Conservation (phyloP, 2,797 vertebrate species). For the Leucoraja ocellata region DNA sequence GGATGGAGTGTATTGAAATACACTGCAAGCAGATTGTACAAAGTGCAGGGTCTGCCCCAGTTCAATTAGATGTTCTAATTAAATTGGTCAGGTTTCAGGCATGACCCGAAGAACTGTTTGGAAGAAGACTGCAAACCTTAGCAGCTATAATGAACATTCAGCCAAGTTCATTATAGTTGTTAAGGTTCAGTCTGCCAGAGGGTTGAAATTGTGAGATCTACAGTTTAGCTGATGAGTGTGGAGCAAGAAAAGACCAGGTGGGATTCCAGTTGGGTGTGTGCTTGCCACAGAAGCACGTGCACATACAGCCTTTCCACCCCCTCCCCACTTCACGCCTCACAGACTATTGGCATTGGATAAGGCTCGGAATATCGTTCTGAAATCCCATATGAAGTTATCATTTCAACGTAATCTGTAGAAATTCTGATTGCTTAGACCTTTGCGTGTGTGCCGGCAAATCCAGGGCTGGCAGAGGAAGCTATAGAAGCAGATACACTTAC, state of each 20-base stretch:
- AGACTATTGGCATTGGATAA: background rate
- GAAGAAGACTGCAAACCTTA: background rate
- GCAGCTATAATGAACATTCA: background rate
- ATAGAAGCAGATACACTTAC: too few species aligned
- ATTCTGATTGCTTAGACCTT: background rate
- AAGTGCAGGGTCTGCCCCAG: background rate
- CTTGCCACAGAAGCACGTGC: too few species aligned
- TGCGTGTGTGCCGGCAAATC: background rate
- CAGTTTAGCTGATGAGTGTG: background rate
- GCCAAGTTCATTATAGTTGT: background rate
- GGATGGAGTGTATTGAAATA: background rate
- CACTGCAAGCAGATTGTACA: conserved; percentile 1
- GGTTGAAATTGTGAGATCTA: conserved; percentile 1
- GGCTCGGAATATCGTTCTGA: background rate
- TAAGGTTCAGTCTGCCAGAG: background rate
- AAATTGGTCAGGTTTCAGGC: conserved; percentile 18
- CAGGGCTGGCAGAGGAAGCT: background rate
- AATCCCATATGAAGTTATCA: background rate
- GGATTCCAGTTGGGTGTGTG: background rate
- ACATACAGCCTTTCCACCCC: too few species aligned
- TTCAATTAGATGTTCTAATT: conserved; percentile 6
- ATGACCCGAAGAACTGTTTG: background rate
- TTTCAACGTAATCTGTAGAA: background rate
- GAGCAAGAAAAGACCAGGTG: background rate
- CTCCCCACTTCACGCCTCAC: too few species aligned